A percentile compares a stretch with the other conserved stretches of the same genome.
Evolutionary conservation across 2,113 vertebrate species (phyloP).

Genomic region (Podarcis muralis): DNA sequence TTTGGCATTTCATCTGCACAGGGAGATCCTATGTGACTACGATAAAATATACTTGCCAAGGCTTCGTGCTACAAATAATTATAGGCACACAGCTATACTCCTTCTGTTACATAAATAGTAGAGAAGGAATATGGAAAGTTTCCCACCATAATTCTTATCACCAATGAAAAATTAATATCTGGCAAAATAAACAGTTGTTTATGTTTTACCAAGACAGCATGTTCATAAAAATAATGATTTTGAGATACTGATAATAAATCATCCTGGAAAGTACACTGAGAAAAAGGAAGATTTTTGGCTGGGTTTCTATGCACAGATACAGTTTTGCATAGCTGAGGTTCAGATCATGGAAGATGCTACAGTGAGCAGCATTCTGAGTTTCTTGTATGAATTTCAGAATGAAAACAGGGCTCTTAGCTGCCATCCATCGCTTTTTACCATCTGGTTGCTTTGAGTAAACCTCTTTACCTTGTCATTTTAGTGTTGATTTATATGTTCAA

Average conservation of each 20-base stretch:
- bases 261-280: neutral
- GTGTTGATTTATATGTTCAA: neutral
- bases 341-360: neutral
- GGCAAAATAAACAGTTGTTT: neutral
- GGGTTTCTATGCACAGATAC: neutral
- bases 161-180: too few relatives aligned
- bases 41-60: slow-evolving; percentile 11
- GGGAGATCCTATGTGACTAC: neutral
- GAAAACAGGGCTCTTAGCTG: neutral
- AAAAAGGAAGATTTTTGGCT: neutral
- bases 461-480: neutral
- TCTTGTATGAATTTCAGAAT: neutral
- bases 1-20: neutral
- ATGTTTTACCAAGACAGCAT: neutral
- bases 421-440: neutral
- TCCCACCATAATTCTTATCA: neutral
- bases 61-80: neutral
- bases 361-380: neutral
- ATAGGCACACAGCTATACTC: neutral
- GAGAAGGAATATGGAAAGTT: neutral
- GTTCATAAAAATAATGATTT: neutral
- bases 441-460: neutral
- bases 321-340: neutral
- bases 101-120: neutral
- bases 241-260: neutral